These are phyloP conservation scores for Drosophila ficusphila DNA, from an alignment of 1,140 invertebrate species.

Conservation along the genomic window DNA sequence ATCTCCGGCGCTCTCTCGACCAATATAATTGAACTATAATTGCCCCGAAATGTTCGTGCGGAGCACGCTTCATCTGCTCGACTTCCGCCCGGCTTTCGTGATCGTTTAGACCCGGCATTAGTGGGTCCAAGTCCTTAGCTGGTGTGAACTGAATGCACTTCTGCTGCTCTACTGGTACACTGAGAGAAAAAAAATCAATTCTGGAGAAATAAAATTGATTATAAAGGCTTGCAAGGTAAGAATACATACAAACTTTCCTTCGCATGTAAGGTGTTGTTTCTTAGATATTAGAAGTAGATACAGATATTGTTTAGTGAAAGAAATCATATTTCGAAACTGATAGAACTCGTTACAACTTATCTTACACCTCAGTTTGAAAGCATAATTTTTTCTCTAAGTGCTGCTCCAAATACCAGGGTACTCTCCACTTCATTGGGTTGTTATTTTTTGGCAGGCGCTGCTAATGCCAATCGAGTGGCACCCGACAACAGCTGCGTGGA, in stretches of 20 bases:
- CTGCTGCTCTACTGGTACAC: not conserved
- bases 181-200: not conserved
- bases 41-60: constrained; percentile 55
- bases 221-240: too few relatives aligned
- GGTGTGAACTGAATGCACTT: constrained; percentile 61
- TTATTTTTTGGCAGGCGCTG: constrained; percentile 54
- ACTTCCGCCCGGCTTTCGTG: constrained; percentile 48
- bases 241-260: too few relatives aligned
- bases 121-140: constrained; percentile 27
- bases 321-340: too few relatives aligned
- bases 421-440: constrained; percentile 30
- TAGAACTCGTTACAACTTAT: too few relatives aligned
- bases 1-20: constrained; percentile 20
- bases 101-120: constrained; percentile 52
- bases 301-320: too few relatives aligned
- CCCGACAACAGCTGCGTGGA: constrained; percentile 62
- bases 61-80: constrained; percentile 63
- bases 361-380: too few relatives aligned
- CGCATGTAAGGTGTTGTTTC: too few relatives aligned
- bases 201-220: too few relatives aligned
- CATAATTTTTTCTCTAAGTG: constrained; percentile 10
- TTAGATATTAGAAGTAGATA: too few relatives aligned
- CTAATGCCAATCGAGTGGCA: constrained; percentile 65
- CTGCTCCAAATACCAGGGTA: constrained; percentile 12
- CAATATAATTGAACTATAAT: constrained; percentile 80